These are phyloP conservation scores for Peucedramus taeniatus DNA, from an alignment of 2,113 vertebrate species.

Conservation along the genomic window DNA sequence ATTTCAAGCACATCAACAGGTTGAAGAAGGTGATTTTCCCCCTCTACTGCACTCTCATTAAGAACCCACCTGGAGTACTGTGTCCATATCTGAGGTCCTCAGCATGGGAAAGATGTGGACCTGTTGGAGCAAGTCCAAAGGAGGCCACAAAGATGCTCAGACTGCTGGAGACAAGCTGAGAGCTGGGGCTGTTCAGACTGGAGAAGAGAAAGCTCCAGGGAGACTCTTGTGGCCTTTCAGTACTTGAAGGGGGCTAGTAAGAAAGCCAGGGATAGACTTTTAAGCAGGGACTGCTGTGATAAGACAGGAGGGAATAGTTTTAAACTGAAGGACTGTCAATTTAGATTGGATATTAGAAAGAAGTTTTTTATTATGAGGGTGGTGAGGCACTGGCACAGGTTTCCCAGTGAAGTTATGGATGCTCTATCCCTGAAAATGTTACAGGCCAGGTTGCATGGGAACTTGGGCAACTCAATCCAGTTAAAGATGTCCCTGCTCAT, in stretches of 20 bases:
- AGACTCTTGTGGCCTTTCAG: neutral
- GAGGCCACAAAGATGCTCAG: neutral
- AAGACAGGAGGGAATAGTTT: neutral
- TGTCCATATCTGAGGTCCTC: neutral
- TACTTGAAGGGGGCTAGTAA: neutral
- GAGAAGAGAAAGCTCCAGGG: neutral
- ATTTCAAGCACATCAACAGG: neutral
- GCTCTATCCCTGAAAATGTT: neutral
- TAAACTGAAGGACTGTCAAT: no score
- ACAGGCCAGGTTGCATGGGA: no score
- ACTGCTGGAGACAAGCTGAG: neutral
- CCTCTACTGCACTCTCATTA: neutral
- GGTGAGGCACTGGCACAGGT: neutral
- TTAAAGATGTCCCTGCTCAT: neutral
- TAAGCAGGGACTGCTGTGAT: neutral
- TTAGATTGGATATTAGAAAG: neutral
- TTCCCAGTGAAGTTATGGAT: neutral
- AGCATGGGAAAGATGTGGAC: rapidly evolving
- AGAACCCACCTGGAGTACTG: neutral
- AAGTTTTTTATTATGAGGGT: neutral
- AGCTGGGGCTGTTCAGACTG: neutral
- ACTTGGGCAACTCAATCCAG: neutral
- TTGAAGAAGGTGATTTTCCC: neutral
- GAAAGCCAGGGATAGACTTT: neutral
- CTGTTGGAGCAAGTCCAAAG: neutral